Evolutionary conservation across 1,140 invertebrate genomes (phyloP), one percentile per base, ranked within the genome.

Genomic region (Frieseomelitta varia): DNA sequence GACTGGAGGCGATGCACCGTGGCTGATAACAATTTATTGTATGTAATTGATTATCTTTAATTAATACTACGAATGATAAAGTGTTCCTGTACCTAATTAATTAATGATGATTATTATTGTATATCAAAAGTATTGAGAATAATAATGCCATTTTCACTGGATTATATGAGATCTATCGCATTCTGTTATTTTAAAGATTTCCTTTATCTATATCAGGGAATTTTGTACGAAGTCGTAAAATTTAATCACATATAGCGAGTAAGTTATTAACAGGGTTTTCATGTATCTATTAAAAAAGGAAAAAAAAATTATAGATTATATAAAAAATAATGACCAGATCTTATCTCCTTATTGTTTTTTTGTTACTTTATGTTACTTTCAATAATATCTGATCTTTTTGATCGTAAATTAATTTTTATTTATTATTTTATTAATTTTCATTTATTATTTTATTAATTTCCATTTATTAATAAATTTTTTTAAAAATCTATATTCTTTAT

Each of bases 21-120:
- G 76, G 72, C 79, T 68, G 67, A 79, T 68, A 75, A 88, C 65
- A 61, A 72, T 86, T 89, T 87, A 86, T 85, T 89, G 81, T 89
- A 90, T 72, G 74, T 91, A 87, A 90, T 83, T 90, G 75, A 92
- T 91, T 85, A 93, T 92, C 84, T 91, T 92, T 85, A 86, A 90
- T 89, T 89, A 92, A 90, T 92, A 92, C 93, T 89, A 92, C 90
- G 90, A 93, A 92, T 88, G 88, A 91, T 91, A 90, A 94, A 94
- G 93, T 94, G 93, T 94, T 94, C 94, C 93, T 94, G 94, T 94
- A 94, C 91, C 93, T 94, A 92, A 93, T 93, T 93, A 87, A 91
- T 92, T 92, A 87, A 86, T 91, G 87, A 90, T 89, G 86, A 93
- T 93, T 91, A 93, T 94, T 93, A 93, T 93, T 94, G 92, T 94